phyloP scores from a whole-genome alignment of 2,113 vertebrate genomes.

The Ptychochromis oligacanthus region DNA sequence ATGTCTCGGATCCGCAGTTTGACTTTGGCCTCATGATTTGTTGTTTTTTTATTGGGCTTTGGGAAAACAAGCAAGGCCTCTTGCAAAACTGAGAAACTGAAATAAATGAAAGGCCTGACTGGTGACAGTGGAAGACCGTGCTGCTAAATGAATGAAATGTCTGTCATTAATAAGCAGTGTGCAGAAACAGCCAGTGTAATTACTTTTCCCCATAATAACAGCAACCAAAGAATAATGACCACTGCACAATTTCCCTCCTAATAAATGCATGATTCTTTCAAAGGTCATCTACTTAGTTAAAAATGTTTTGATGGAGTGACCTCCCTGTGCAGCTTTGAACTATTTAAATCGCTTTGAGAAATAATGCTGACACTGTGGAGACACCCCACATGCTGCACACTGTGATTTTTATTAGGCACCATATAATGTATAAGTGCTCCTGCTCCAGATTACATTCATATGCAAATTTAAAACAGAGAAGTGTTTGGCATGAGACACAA shows the following conservation, averaged over 20 bases:
- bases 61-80: constrained; percentile 10
- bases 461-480: no score
- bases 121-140: neutral
- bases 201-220: constrained; percentile 7
- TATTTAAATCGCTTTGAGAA: neutral
- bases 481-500: neutral
- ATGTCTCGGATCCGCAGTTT: constrained; percentile 7
- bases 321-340: neutral
- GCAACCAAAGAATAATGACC: constrained; percentile 2
- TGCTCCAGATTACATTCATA: neutral
- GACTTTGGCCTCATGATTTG: neutral
- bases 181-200: constrained; percentile 13
- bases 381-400: neutral
- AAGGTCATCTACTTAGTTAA: constrained; percentile 11
- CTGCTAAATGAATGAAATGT: constrained; percentile 17
- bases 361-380: neutral
- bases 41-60: constrained; percentile 5
- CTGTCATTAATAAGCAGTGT: constrained; percentile 22
- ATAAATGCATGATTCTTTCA: neutral
- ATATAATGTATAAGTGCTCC: neutral
- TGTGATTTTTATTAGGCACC: neutral
- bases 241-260: neutral
- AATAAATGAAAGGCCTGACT: neutral
- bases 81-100: constrained; percentile 4
- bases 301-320: neutral